Conservation (phyloP, 2,888 invertebrate genomes). For the Athetis lepigone region DNA sequence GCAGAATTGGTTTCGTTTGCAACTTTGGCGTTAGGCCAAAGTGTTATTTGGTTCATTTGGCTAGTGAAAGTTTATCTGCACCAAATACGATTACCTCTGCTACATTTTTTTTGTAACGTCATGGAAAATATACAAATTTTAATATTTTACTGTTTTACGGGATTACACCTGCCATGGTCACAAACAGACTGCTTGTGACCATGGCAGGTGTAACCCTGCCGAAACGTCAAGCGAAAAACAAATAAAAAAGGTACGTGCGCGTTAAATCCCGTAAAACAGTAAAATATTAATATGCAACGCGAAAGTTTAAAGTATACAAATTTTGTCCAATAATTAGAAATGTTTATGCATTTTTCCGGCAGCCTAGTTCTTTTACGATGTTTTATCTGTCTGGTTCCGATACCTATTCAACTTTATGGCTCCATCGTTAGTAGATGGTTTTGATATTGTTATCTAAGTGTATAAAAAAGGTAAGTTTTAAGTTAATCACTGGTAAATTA, state of each 20-base stretch:
- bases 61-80: slow-evolving; percentile 59
- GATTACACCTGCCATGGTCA: too few relatives aligned
- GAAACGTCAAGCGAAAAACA: too few relatives aligned
- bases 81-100: slow-evolving; percentile 56
- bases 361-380: background rate
- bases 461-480: background rate
- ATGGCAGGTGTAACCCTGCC: too few relatives aligned
- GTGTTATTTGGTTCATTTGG: slow-evolving; percentile 60
- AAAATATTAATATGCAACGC: too few relatives aligned
- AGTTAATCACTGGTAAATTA: background rate
- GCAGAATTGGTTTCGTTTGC: slow-evolving; percentile 41
- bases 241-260: too few relatives aligned
- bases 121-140: slow-evolving; percentile 42
- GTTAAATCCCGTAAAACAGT: too few relatives aligned
- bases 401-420: background rate
- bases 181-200: too few relatives aligned
- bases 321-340: background rate
- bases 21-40: slow-evolving; percentile 67
- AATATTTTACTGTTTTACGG: too few relatives aligned
- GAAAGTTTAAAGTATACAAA: too few relatives aligned
- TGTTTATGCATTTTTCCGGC: background rate
- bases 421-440: background rate
- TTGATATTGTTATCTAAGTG: background rate
- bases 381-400: background rate
- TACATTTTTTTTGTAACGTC: slow-evolving; percentile 49